Evolutionary conservation across 1,140 invertebrate genomes (phyloP).

Genomic region (Diorhabda sublineata): DNA sequence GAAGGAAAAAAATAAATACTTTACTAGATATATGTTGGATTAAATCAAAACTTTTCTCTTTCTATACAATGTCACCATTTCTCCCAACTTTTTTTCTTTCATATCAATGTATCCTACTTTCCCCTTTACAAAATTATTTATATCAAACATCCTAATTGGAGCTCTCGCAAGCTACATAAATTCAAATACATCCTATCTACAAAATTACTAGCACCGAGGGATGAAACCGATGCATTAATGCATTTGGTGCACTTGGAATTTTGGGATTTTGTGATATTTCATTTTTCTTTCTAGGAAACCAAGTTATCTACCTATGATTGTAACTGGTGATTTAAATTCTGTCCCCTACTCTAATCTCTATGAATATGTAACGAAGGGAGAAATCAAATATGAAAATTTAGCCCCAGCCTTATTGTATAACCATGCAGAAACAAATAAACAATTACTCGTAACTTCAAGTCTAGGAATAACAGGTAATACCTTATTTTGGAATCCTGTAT

Average conservation of each 20-base stretch:
- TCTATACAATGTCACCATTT: no score
- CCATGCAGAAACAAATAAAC: conserved; percentile 6
- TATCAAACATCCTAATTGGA: no score
- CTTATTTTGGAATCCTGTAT: neutral
- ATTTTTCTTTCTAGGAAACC: neutral
- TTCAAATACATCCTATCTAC: no score
- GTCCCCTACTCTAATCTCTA: conserved; percentile 67
- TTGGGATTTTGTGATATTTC: no score
- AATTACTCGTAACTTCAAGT: conserved; percentile 51
- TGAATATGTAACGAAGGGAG: conserved; percentile 65
- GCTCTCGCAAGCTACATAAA: no score
- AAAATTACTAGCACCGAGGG: no score
- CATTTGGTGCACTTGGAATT: no score
- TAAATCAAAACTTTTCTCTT: no score
- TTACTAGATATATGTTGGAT: no score
- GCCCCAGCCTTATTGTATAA: conserved; percentile 37
- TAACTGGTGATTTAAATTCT: conserved; percentile 90
- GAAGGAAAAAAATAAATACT: no score
- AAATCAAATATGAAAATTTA: conserved; percentile 56
- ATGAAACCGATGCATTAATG: no score
- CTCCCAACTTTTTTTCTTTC: neutral
- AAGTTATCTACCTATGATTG: conserved; percentile 68
- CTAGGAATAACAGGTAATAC: conserved; percentile 52
- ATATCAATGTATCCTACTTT: neutral
- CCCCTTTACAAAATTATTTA: no score